phyloP scores from a whole-genome alignment of 2,113 vertebrate species.

The Dascyllus trimaculatus region DNA sequence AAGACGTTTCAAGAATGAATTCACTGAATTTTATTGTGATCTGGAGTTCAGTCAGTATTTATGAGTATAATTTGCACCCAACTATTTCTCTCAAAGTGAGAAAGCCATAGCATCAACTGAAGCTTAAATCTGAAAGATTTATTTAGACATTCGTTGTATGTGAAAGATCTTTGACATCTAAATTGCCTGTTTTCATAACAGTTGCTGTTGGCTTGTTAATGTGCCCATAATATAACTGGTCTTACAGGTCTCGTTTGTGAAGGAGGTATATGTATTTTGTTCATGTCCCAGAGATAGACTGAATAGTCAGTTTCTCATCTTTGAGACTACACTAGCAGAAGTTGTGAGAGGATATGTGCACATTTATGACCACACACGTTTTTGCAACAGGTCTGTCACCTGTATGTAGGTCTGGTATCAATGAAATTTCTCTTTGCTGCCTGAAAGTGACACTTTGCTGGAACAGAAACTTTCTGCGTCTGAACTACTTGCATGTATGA shows the following conservation, averaged over 20 bases:
- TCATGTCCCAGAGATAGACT: neutral
- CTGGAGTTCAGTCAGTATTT: slow-evolving; percentile 1
- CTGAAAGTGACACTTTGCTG: neutral
- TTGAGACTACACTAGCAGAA: slow-evolving; percentile 2
- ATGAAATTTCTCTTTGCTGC: neutral
- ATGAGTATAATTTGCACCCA: neutral
- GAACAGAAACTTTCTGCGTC: neutral
- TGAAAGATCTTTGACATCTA: no score
- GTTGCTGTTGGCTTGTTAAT: neutral
- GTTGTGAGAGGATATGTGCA: slow-evolving; percentile 17
- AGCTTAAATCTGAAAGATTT: neutral
- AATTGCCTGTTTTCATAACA: neutral
- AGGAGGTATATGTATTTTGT: no score
- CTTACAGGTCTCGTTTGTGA: neutral
- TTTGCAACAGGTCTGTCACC: neutral
- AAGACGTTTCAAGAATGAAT: neutral
- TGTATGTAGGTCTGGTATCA: neutral
- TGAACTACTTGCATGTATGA: neutral
- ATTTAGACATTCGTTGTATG: neutral
- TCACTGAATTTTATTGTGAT: neutral
- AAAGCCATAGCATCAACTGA: neutral
- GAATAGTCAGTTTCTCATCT: neutral
- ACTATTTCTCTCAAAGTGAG: neutral
- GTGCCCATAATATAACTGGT: neutral
- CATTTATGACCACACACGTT: neutral